A percentile compares a stretch with the other conserved stretches of the same genome.
phyloP scores from a whole-genome alignment of 2,113 vertebrate species.

The Crotalus viridis region DNA sequence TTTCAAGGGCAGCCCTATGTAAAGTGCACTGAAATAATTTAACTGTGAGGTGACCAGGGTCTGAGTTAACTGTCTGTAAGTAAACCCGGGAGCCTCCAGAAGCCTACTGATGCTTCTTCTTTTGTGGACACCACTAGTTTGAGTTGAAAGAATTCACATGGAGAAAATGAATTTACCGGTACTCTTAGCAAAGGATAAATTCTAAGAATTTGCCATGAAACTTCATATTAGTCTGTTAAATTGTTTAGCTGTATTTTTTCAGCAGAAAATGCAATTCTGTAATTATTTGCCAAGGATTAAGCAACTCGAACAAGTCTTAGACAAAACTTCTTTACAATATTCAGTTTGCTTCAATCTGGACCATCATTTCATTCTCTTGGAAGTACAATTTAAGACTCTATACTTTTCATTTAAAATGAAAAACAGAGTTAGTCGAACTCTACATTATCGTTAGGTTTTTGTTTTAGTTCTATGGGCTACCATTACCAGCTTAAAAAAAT shows the following conservation, averaged over 20 bases:
- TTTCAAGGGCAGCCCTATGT: neutral
- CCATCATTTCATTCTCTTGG: neutral
- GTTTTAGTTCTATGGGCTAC: conserved; percentile 28
- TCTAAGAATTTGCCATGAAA: rapidly evolving
- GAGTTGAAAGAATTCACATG: neutral
- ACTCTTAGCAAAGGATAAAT: neutral
- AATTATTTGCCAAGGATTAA: neutral
- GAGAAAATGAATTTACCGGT: neutral
- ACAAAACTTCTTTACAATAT: conserved; percentile 7
- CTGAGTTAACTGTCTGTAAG: neutral
- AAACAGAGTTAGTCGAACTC: neutral
- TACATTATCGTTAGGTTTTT: neutral
- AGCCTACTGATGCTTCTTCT: neutral
- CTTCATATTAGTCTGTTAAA: conserved; percentile 8
- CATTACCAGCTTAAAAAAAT: conserved; percentile 1
- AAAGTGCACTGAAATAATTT: neutral
- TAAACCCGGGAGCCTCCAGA: neutral
- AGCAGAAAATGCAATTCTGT: neutral
- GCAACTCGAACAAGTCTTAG: neutral
- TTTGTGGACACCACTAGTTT: neutral
- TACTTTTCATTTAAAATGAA: conserved; percentile 38
- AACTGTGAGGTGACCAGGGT: neutral
- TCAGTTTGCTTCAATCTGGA: conserved; percentile 12
- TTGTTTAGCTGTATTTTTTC: neutral
- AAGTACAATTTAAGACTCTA: neutral